phyloP scores from a whole-genome alignment of 1,140 invertebrate species.

The Drepana arcuata region DNA sequence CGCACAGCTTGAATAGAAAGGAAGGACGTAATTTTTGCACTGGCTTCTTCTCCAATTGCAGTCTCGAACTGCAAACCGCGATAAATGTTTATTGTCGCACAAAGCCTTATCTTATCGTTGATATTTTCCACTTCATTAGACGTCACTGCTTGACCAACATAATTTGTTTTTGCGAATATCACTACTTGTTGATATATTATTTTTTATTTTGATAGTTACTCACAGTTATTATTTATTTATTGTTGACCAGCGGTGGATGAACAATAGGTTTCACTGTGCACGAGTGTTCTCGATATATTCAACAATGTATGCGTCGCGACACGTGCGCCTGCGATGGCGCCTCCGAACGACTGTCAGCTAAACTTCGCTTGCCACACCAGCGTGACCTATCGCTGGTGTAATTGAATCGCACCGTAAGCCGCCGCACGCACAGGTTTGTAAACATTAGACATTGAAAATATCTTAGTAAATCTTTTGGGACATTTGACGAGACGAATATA shows the following conservation, averaged over 20 bases:
- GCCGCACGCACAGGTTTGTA: background rate
- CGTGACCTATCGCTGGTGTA: slow-evolving; percentile 42
- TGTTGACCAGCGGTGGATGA: too few relatives aligned
- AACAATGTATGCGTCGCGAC: slow-evolving; percentile 4
- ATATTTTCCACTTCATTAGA: slow-evolving; percentile 33
- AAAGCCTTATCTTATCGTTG: slow-evolving; percentile 40
- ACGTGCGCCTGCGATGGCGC: slow-evolving; percentile 26
- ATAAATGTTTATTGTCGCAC: slow-evolving; percentile 27
- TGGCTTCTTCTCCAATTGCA: slow-evolving; percentile 25
- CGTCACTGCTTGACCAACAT: slow-evolving; percentile 28
- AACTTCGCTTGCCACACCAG: slow-evolving; percentile 17
- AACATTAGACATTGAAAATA: too few relatives aligned
- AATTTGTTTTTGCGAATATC: slow-evolving; percentile 23
- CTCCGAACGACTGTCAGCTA: slow-evolving; percentile 29
- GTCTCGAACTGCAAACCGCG: slow-evolving; percentile 21
- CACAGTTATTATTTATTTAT: too few relatives aligned
- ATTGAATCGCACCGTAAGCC: slow-evolving; percentile 35
- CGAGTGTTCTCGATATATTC: too few relatives aligned
- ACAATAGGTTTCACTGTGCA: too few relatives aligned
- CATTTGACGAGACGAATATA: too few relatives aligned
- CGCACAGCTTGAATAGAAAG: slow-evolving; percentile 33
- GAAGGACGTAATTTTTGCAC: slow-evolving; percentile 44
- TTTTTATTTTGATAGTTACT: slow-evolving; percentile 5
- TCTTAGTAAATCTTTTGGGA: too few relatives aligned
- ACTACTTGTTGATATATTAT: too few relatives aligned